A percentile compares a stretch with the other conserved stretches of the same genome.
These are phyloP conservation scores for Poicephalus gulielmi DNA, from an alignment of 2,113 vertebrate species.

Conservation along the genomic window DNA sequence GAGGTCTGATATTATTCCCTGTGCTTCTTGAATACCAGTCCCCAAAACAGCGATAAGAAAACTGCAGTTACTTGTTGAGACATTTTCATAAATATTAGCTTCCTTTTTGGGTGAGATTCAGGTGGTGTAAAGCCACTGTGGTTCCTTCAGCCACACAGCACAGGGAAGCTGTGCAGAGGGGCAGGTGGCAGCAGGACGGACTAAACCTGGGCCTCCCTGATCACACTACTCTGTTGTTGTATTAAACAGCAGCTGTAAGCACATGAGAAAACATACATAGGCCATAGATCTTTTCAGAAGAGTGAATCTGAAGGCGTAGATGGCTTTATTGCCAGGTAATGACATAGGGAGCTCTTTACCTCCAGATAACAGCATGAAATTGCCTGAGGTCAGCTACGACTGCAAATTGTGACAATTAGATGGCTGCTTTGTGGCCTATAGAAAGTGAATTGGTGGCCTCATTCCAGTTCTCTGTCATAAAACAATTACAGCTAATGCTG, in stretches of 20 bases:
- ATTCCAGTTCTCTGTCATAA: constrained; percentile 52
- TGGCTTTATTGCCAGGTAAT: constrained; percentile 45
- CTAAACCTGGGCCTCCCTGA: neutral
- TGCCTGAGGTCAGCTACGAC: constrained; percentile 36
- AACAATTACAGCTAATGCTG: constrained; percentile 50
- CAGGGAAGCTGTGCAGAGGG: neutral
- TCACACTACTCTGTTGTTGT: neutral
- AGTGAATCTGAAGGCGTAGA: neutral
- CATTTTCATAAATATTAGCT: neutral
- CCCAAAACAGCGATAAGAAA: neutral
- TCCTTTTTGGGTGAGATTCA: neutral
- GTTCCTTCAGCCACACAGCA: neutral
- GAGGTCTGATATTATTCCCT: neutral
- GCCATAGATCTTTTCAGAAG: neutral
- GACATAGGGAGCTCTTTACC: constrained; percentile 17
- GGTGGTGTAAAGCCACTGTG: neutral
- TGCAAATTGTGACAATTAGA: constrained; percentile 54
- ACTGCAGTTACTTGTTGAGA: neutral
- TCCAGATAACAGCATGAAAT: neutral
- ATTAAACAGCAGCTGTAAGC: neutral
- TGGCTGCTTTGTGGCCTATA: constrained; percentile 18
- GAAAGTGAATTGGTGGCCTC: constrained; percentile 40
- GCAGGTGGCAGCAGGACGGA: neutral
- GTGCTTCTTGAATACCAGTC: neutral
- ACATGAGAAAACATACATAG: neutral